Evolutionary conservation across 2,113 vertebrate genomes (phyloP), one percentile per base, ranked within the genome.

Genomic region (Peromyscus californicus): DNA sequence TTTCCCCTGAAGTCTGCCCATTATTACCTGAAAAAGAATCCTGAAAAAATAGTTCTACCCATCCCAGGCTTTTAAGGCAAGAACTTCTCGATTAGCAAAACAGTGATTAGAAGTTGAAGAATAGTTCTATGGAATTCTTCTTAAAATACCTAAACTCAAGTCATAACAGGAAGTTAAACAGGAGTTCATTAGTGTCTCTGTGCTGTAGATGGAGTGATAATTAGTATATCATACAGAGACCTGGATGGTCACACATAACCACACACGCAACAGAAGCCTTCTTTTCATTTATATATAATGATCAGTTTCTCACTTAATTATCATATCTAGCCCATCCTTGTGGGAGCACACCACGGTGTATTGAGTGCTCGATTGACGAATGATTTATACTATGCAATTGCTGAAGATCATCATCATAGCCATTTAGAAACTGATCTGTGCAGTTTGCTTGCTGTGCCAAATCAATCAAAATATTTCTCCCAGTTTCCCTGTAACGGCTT

Each of bases 381-480:
- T 98, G 95, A 98, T 97, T 96, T 98, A 96, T 48, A 93, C 67
- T 78, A 83, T n/a, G 87, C 89, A 97, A 7, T 97, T 95, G 97
- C 96, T 96, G 80, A 98, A 97, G 97, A 97, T 97, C 88, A 91
- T 98, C 95, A 97, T 94, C 98, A 94, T 89, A 96, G 93, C 89
- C 97, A 95, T 98, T 97, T 97, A 95, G 94, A 98, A 98, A 93
- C 89, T 90, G 95, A 98, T 97, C 96, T 95, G 91, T 90, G 84
- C 93, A 97, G 97, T 90, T 97, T 96, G 95, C 97, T 97, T 97
- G 89, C 97, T 98, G 97, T 98, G 98, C 97, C 98, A 97, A 98
- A 97, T 98, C 97, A 96, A 96, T 98, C 96, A 98, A 97, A 98
- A 98, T 91, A 90, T 97, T 98, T 94, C 93, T 89, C 80, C 84